Evolutionary conservation across 2,113 vertebrate genomes (phyloP).

Genomic region (Amblyopsis rosae): DNA sequence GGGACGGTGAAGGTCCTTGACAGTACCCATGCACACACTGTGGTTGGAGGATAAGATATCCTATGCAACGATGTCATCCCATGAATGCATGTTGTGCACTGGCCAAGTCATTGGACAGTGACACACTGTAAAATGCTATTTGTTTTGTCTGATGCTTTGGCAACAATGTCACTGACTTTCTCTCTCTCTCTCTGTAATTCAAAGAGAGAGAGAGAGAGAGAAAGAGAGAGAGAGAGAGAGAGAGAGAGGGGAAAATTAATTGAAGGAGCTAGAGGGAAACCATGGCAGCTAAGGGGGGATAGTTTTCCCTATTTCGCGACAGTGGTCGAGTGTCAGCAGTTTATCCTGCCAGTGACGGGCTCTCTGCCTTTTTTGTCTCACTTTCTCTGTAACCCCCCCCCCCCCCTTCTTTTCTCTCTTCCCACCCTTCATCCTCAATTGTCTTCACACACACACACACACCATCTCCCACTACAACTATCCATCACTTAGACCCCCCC

Average conservation of each 20-base stretch:
- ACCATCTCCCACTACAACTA: neutral
- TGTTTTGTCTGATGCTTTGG: too few species aligned
- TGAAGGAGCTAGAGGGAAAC: neutral
- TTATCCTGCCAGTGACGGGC: neutral
- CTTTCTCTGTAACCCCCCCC: constrained; percentile 2
- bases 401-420: constrained; percentile 8
- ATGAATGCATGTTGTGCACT: too few species aligned
- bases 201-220: neutral
- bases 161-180: too few species aligned
- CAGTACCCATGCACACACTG: too few species aligned
- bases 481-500: neutral
- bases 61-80: too few species aligned
- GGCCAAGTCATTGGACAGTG: too few species aligned
- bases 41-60: too few species aligned
- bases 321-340: neutral
- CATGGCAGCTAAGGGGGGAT: neutral
- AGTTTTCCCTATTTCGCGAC: neutral
- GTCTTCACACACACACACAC: neutral
- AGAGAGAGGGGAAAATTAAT: neutral
- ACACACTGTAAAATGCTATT: too few species aligned
- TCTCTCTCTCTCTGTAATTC: too few species aligned
- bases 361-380: neutral
- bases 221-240: neutral
- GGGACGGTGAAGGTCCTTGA: too few species aligned
- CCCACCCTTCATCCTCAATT: neutral